Base-by-base conservation (phyloP, 2,888 invertebrate species). In the Clivina fossor region DNA sequence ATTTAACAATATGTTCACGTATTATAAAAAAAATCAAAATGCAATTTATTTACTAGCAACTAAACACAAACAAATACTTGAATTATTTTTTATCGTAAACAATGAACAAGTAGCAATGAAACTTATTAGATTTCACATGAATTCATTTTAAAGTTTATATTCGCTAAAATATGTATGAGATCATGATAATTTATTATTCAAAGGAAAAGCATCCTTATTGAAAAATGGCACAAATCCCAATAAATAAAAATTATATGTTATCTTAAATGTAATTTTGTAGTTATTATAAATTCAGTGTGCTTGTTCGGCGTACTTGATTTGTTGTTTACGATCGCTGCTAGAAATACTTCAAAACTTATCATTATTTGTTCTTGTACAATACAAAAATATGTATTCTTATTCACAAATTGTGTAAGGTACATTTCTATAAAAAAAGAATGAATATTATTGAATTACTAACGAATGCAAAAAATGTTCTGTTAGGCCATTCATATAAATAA, bases 201-300 rank as follows among this genome's bases (percentile, higher is more conserved):
- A 38, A n/a, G 18, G 38, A 49, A 38, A 28, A 28, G 13, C 24
- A 26, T 38, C 24, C 13, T 49, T 49, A 35, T n/a, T n/a, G n/a
- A n/a, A n/a, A 49, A 49, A 49, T 49, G 49, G 49, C 49, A 49
- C 49, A 38, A 49, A 28, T 49, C 28, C 49, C 19, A n/a, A n/a
- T n/a, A n/a, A n/a, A n/a, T n/a, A n/a, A n/a, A n/a, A n/a, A n/a
- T n/a, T n/a, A n/a, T n/a, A n/a, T n/a, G n/a, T n/a, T n/a, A n/a
- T n/a, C n/a, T n/a, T n/a, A n/a, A n/a, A n/a, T n/a, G 49, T 18
- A 49, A 48, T 49, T 49, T 49, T 38, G 47, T 49, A n/a, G 33
- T 9, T 49, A 9, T n/a, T 38, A 4, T 38, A 49, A 49, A 38
- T 24, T n/a, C n/a, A n/a, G n/a, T n/a, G n/a, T n/a, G n/a, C n/a